A percentile compares a stretch with the other conserved stretches of the same genome.
Evolutionary conservation across 92 coral and sea anemone genomes (phyloP).

Genomic region (Siderastrea radians): DNA sequence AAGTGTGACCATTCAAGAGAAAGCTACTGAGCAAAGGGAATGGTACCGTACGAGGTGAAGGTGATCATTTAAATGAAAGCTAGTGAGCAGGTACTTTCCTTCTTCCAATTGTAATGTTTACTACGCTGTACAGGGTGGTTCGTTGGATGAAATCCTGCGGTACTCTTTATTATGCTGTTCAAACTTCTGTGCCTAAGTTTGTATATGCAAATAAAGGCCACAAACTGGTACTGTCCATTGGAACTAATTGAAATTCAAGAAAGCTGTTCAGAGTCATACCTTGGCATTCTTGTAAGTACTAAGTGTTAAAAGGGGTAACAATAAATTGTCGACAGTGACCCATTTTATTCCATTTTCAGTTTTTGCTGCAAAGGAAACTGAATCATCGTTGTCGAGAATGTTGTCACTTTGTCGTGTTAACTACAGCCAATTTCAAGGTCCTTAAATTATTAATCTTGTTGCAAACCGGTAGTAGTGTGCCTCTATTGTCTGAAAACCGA

Average conservation of each 20-base stretch:
- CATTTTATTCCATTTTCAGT: too few relatives aligned
- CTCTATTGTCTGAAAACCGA: constrained; percentile 7
- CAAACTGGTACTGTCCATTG: too few relatives aligned
- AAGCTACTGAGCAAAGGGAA: too few relatives aligned
- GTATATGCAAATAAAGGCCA: too few relatives aligned
- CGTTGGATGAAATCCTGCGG: background rate
- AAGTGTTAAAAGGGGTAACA: too few relatives aligned
- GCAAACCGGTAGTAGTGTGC: background rate
- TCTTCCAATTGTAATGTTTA: background rate
- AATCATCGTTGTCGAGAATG: background rate
- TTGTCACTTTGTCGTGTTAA: background rate
- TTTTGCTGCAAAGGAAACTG: too few relatives aligned
- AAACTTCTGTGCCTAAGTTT: too few relatives aligned
- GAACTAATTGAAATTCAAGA: background rate
- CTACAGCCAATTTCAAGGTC: background rate
- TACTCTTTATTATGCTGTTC: too few relatives aligned
- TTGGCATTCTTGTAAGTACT: too few relatives aligned
- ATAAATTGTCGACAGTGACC: too few relatives aligned
- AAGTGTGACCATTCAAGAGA: too few relatives aligned
- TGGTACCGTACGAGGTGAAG: too few relatives aligned
- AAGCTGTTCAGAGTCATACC: background rate
- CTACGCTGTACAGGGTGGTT: background rate
- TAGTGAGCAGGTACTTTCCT: background rate
- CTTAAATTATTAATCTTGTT: constrained; percentile 19
- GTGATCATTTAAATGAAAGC: background rate